phyloP scores from a whole-genome alignment of 2,113 vertebrate genomes.

The Cyanocitta stelleri region DNA sequence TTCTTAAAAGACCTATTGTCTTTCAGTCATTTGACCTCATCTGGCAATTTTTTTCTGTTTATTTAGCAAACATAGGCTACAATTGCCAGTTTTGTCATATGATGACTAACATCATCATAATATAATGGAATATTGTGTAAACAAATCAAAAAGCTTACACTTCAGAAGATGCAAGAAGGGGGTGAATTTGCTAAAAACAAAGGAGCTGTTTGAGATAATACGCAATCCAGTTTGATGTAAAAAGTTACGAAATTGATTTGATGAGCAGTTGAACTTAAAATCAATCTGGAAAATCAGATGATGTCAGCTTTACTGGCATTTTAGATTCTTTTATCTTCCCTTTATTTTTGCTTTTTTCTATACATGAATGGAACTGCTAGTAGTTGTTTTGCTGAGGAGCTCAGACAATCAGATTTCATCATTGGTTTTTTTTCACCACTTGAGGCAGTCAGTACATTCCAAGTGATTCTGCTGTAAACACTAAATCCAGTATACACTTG shows the following conservation, averaged over 20 bases:
- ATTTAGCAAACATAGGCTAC: slow-evolving; percentile 17
- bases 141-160: not conserved
- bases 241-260: not conserved
- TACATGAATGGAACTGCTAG: not conserved
- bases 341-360: not conserved
- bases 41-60: slow-evolving; percentile 43
- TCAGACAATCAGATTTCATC: not conserved
- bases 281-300: not conserved
- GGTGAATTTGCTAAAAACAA: not conserved
- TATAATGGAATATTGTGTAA: slow-evolving; percentile 1
- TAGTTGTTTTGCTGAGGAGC: not conserved
- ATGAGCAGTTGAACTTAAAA: not conserved
- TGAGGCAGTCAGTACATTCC: not conserved
- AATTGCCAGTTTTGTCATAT: not conserved
- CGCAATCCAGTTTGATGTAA: not conserved
- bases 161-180: not conserved
- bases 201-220: not conserved
- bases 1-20: slow-evolving; percentile 31
- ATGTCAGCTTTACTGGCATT: not conserved
- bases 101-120: slow-evolving; percentile 2
- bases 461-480: not conserved
- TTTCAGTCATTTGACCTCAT: slow-evolving; percentile 36
- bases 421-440: not conserved
- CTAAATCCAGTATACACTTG: not conserved
- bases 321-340: not conserved